Evolutionary conservation across 2,113 vertebrate species (phyloP), one percentile per base, ranked within the genome.

Genomic region (Mystacornis crossleyi): DNA sequence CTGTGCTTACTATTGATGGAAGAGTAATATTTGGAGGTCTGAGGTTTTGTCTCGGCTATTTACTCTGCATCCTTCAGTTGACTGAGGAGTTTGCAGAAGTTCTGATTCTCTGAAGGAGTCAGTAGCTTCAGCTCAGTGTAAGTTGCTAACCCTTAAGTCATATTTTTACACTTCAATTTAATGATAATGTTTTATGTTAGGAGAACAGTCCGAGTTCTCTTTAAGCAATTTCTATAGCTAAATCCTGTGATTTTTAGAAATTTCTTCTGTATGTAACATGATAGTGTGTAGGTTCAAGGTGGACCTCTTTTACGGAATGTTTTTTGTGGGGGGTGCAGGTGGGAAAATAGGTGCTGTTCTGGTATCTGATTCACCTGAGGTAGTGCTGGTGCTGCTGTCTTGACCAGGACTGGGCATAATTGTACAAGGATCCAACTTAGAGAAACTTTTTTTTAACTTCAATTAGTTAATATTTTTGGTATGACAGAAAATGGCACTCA

Each of bases 391-490:
- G 18, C 81, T 90, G 65, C 50, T 95, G 33, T 53, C 54, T 66
- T 95, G 67, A 89, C 71, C 74, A 96, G 89, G 90, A 83, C 66
- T 86, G 70, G 89, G 55, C 58, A 91, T 78, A 86, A 95, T 18
- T 81, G 28, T 87, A 48, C 77, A 94, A 83, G 50, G 61, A 71
- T 69, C 40, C 34, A 47, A 60, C 78, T 89, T 36, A 66, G 62
- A 28, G 24, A 31, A 66, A 75, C 36, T 80, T 78, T 47, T 74
- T 74, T 65, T 5, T 18, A 88, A 86, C 87, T 94, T 96, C 91
- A 97, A 90, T 97, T 97, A 91, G 94, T 96, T 97, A 97, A 96
- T 97, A 97, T 97, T 98, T 97, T 94, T 97, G 72, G 92, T 93
- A 96, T 97, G 84, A 86, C 86, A 93, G 89, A 92, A 97, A 95